Base-by-base conservation (phyloP, 1,140 invertebrate genomes). In the Amyelois transitella region DNA sequence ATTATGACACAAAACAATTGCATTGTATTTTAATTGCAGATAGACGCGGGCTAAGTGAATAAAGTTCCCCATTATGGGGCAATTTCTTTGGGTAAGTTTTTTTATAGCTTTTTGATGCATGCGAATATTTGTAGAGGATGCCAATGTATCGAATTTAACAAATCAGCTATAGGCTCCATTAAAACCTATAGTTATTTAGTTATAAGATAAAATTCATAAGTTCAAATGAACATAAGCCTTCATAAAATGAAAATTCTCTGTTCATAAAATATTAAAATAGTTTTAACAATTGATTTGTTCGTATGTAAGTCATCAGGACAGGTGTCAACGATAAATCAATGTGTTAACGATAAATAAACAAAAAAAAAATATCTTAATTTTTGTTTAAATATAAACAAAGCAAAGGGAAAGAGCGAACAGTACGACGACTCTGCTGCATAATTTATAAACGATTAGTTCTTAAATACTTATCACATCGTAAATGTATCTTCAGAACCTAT, bases 11-110 rank as follows among this genome's bases (percentile, higher is more conserved):
- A 1, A 49, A 43, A 50, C 1, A 38, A 32, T 24, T 10, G 18
- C 43, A 1, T 18, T 44, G 14, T 55, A 43, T 22, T 53, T 56
- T 10, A 10, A 18, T 58, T 62, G 28, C 60, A 62, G 60, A 58
- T 47, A 51, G 50, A 43, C 45, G 32, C 6, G 21, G 45, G 2
- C 54, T 7, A 2, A 38, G 22, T 22, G 44, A n/a, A n/a, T 53
- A 57, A 63, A 54, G 45, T 58, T 64, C 77, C 81, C 79, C 77
- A 64, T 65, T 50, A 85, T 85, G 81, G 81, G 81, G 81, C 65
- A 66, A 18, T 55, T 71, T 51, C 47, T 71, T 54, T 75, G 64
- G 78, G 81, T 85, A 68, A 82, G 81, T 81, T 14, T 38, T 59
- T 48, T 48, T 48, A 44, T 17, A 43, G 14, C 2, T 38, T n/a